These are phyloP conservation scores for Phaedon cochleariae DNA, from an alignment of 2,888 invertebrate species.

Conservation along the genomic window DNA sequence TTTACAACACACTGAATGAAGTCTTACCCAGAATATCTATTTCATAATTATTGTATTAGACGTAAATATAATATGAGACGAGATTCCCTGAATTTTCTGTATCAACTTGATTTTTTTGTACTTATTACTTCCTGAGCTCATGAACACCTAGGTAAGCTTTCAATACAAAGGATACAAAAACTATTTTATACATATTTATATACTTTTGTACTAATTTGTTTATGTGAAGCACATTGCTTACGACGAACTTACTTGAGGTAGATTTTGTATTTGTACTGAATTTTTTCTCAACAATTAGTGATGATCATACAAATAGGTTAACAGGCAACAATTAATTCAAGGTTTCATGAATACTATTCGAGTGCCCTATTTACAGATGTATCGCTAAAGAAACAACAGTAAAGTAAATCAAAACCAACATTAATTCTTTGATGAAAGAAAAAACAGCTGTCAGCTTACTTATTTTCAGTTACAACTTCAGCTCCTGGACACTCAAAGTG, in stretches of 20 bases:
- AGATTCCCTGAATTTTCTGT: constrained; percentile 50
- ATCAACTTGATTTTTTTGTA: constrained; percentile 44
- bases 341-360: constrained; percentile 50
- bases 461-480: too few relatives aligned
- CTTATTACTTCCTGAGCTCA: constrained; percentile 51
- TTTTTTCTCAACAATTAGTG: constrained; percentile 41
- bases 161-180: constrained; percentile 48
- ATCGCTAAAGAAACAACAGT: constrained; percentile 21
- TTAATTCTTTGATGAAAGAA: not conserved
- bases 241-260: constrained; percentile 52
- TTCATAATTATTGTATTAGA: constrained; percentile 16
- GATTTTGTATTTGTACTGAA: constrained; percentile 56
- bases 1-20: constrained; percentile 20
- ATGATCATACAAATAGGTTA: constrained; percentile 45
- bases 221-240: constrained; percentile 39
- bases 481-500: too few relatives aligned
- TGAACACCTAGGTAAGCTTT: constrained; percentile 54
- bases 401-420: not conserved
- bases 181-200: constrained; percentile 49
- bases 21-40: constrained; percentile 46
- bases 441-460: not conserved
- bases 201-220: constrained; percentile 48
- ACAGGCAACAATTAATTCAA: constrained; percentile 53
- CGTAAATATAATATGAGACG: constrained; percentile 38
- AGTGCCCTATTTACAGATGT: constrained; percentile 51